These are phyloP conservation scores for Cyanistes caeruleus DNA, from an alignment of 2,113 vertebrate genomes.

Conservation along the genomic window DNA sequence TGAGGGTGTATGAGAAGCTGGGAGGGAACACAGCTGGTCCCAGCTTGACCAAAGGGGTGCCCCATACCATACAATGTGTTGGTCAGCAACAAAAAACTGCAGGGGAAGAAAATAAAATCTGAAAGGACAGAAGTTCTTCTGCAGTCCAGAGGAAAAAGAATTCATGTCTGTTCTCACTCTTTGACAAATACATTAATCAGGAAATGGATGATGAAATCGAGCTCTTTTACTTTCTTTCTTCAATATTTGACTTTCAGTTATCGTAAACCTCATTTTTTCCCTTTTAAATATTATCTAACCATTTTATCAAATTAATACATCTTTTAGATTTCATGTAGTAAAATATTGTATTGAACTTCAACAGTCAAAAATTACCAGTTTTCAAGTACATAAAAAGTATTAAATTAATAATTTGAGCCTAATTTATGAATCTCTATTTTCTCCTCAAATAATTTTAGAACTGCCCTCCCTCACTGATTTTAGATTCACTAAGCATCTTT, in stretches of 20 bases:
- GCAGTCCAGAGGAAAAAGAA: background rate
- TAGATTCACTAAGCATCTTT: background rate
- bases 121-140: background rate
- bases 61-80: background rate
- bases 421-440: background rate
- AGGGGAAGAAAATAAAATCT: background rate
- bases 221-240: background rate
- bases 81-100: background rate
- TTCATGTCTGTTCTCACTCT: background rate
- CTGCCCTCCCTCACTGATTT: background rate
- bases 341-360: background rate
- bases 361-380: background rate
- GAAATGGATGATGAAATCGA: background rate
- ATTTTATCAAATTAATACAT: background rate
- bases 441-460: background rate
- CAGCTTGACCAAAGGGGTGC: background rate
- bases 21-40: background rate
- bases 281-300: background rate
- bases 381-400: background rate
- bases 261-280: background rate
- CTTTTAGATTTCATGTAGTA: background rate
- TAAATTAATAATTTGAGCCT: background rate
- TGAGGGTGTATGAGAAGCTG: background rate
- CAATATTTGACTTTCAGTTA: background rate
- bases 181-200: background rate